phyloP scores from a whole-genome alignment of 64 coral and sea anemone genomes.

The Montipora cactus region DNA sequence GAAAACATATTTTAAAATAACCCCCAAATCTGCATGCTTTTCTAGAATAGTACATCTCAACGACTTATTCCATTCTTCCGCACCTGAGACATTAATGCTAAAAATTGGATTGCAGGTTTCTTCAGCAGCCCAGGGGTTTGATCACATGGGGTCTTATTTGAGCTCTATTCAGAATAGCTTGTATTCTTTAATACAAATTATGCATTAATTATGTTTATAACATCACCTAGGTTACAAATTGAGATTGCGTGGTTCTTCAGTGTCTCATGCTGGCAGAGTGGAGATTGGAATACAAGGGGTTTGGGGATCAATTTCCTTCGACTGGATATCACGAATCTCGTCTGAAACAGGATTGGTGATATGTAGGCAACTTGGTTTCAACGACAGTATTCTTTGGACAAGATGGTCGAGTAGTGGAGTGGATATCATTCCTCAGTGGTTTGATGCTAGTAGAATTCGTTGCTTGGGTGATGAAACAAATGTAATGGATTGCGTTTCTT shows the following conservation, averaged over 20 bases:
- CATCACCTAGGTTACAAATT: neutral
- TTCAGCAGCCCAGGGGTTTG: neutral
- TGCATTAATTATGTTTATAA: neutral
- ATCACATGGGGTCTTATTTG: neutral
- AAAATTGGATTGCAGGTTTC: no score
- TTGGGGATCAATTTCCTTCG: neutral
- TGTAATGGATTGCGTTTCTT: neutral
- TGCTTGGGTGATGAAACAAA: neutral
- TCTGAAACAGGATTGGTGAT: neutral
- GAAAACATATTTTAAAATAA: no score
- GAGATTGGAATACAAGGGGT: neutral
- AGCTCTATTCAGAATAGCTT: neutral
- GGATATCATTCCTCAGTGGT: neutral
- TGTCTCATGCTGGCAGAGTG: slow-evolving; percentile 2
- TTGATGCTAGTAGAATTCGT: neutral
- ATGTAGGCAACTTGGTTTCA: neutral
- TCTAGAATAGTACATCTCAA: no score
- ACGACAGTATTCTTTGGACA: neutral
- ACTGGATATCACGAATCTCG: neutral
- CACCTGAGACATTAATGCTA: no score
- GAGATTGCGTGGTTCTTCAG: neutral
- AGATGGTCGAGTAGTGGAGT: neutral
- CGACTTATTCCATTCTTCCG: no score
- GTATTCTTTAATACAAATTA: neutral
- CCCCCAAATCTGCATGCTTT: no score